Conservation (phyloP, 2,797 vertebrate genomes). For the Gambusia yucatana region DNA sequence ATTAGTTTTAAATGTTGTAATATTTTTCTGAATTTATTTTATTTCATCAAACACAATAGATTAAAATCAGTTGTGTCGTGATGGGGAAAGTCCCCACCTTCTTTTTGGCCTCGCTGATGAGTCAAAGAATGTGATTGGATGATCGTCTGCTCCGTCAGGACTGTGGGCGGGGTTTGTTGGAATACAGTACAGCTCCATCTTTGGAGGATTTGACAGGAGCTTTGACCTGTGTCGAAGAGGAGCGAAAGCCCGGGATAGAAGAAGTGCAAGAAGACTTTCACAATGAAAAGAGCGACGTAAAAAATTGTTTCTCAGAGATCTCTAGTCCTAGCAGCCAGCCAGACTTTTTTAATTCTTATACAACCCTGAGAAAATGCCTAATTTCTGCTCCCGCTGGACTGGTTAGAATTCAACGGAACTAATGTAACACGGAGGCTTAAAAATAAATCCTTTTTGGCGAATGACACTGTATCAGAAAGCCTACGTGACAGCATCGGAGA, state of each 20-base stretch:
- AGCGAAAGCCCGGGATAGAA: slow-evolving; percentile 49
- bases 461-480: slow-evolving; percentile 72
- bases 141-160: slow-evolving; percentile 44
- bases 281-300: slow-evolving; percentile 54
- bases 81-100: slow-evolving; percentile 12
- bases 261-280: slow-evolving; percentile 43
- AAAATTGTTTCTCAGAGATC: slow-evolving; percentile 38
- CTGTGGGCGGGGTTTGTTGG: slow-evolving; percentile 68
- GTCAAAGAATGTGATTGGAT: slow-evolving; percentile 65
- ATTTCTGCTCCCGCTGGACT: slow-evolving; percentile 54
- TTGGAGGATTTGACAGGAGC: slow-evolving; percentile 83
- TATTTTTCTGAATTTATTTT: background rate
- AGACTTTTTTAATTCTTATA: slow-evolving; percentile 33
- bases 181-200: slow-evolving; percentile 80
- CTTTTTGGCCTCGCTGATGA: background rate
- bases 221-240: slow-evolving; percentile 78
- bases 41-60: background rate
- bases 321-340: slow-evolving; percentile 17
- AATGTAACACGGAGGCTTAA: slow-evolving; percentile 71
- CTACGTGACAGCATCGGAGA: slow-evolving; percentile 64
- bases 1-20: background rate
- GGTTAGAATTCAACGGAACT: slow-evolving; percentile 66
- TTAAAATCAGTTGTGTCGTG: slow-evolving; percentile 8
- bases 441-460: slow-evolving; percentile 76
- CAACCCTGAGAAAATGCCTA: slow-evolving; percentile 52